Conservation (phyloP, 2,888 invertebrate genomes). For the Cenopis cana region DNA sequence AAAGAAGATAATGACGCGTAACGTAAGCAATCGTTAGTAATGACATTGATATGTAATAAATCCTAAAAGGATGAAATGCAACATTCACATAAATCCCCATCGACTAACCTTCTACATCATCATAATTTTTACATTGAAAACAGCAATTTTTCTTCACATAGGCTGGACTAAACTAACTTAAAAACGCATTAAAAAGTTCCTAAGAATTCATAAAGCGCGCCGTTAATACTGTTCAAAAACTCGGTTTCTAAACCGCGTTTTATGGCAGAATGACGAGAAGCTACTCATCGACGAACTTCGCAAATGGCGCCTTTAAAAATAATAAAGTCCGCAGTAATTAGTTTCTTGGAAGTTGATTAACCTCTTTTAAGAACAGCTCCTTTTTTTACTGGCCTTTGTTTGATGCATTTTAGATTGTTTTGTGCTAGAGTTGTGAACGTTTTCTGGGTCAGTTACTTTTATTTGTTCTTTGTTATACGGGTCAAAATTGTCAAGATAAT, state of each 20-base stretch:
- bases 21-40: no score
- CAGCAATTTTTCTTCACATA: not conserved
- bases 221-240: conserved; percentile 22
- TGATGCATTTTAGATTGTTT: conserved; percentile 29
- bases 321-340: conserved; percentile 35
- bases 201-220: conserved; percentile 18
- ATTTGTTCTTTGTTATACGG: not conserved
- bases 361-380: conserved; percentile 20
- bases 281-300: conserved; percentile 27
- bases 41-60: no score
- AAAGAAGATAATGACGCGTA: no score
- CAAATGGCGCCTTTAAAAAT: conserved; percentile 34
- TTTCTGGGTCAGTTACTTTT: not conserved
- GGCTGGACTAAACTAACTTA: conserved; percentile 3
- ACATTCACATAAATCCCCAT: no score
- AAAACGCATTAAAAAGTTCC: conserved; percentile 21
- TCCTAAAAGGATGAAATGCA: no score
- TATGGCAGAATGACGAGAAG: conserved; percentile 31
- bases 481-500: not conserved
- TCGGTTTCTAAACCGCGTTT: conserved; percentile 20
- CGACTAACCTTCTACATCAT: not conserved
- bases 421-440: not conserved
- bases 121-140: not conserved
- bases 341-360: conserved; percentile 34
- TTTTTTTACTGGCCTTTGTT: conserved; percentile 25